Conservation (phyloP, 2,888 invertebrate species). For the Creontiades dilutus region DNA sequence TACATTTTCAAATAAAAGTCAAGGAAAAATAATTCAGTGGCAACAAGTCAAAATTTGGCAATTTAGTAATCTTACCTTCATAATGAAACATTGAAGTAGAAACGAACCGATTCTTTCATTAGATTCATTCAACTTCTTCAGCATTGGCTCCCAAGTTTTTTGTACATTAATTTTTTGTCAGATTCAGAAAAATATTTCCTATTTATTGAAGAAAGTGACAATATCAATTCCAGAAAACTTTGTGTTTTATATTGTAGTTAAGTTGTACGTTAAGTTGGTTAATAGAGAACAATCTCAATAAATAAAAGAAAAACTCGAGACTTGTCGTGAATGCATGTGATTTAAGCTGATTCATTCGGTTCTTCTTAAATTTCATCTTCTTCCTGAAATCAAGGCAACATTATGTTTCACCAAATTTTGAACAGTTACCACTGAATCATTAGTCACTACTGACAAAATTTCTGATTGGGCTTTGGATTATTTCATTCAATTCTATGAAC, state of each 20-base stretch:
- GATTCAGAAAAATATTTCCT: no score
- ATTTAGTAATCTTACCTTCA: conserved; percentile 15
- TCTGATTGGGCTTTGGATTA: neutral
- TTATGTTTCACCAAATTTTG: conserved; percentile 2
- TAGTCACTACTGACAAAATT: neutral
- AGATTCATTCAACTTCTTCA: neutral
- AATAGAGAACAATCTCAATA: no score
- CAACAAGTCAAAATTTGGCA: conserved; percentile 44
- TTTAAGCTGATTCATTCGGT: no score
- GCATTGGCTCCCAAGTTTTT: neutral
- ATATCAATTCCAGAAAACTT: no score
- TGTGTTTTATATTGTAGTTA: no score
- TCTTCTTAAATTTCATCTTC: conserved; percentile 11
- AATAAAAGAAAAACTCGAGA: no score
- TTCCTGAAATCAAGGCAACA: conserved; percentile 35
- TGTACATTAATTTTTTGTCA: no score
- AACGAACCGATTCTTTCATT: neutral
- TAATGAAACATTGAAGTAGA: neutral
- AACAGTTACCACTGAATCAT: conserved; percentile 42
- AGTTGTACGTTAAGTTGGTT: no score
- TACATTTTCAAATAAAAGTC: no score
- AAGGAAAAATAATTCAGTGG: conserved; percentile 53
- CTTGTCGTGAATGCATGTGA: no score
- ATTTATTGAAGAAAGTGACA: no score
- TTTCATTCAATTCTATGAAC: neutral